Evolutionary conservation across 2,888 invertebrate genomes (phyloP), one percentile per base, ranked within the genome.

Genomic region (Amiota communis): DNA sequence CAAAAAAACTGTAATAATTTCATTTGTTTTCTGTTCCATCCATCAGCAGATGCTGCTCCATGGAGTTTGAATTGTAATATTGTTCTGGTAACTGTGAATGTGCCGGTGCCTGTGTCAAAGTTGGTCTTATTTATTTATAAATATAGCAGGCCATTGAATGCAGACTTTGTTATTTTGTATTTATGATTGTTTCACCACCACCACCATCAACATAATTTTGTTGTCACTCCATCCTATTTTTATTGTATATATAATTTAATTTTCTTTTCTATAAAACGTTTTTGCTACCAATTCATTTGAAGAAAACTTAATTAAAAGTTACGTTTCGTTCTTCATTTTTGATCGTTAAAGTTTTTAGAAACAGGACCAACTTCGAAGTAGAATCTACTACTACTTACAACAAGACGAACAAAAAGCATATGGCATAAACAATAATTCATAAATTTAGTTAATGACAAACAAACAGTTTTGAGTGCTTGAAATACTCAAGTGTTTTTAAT

Each of bases 251-350:
- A 0, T 36, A 36, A 36, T 36, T 36, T 36, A 36, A 36, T 36
- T 36, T 36, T 36, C 36, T 36, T 36, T 36, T n/a, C 64, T 63
- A 72, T 65, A 23, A 36, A 36, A 73, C 53, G 64, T 70, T 73
- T 72, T 73, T 53, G 59, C 53, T 59, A 51, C 72, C 67, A 76
- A 72, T 72, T 53, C 53, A 69, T 68, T 71, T 53, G 61, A 17
- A 72, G 68, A 70, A 64, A 73, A 76, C 70, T 76, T 74, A 76
- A 76, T 76, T 76, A 76, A 74, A 74, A 72, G 67, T 61, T 61
- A 70, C 71, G 61, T 65, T 71, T 71, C 48, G 20, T 68, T 49
- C 68, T 8, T 68, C 13, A n/a, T 1, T 53, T 68, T 36, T 49
- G 9, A 15, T 48, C 57, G 20, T 70, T 56, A 57, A 13, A 57